Percentiles rank a stretch among this genome's conserved stretches.
phyloP scores from a whole-genome alignment of 2,888 invertebrate genomes.

The Zeuzera pyrina region DNA sequence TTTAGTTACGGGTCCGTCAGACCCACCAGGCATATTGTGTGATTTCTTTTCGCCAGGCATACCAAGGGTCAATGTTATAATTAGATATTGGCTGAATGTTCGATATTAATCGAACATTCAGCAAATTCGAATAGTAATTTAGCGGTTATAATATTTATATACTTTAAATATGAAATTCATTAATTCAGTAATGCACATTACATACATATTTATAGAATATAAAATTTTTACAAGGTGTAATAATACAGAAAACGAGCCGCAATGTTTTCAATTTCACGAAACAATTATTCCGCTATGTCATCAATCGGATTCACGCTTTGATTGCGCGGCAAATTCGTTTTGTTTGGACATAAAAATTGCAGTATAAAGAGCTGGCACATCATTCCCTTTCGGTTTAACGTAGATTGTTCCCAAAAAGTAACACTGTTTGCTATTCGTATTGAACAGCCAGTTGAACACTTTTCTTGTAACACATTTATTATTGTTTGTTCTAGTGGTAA shows the following conservation, averaged over 20 bases:
- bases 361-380: constrained; percentile 73
- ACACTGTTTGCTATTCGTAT: constrained; percentile 71
- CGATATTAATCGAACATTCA: no score
- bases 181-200: no score
- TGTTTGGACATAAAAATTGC: constrained; percentile 73
- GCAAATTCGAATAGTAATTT: no score
- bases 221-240: no score
- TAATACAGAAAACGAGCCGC: constrained; percentile 44
- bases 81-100: no score
- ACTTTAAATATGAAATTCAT: no score
- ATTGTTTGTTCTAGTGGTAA: neutral
- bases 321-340: constrained; percentile 73
- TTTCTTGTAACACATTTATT: constrained; percentile 37
- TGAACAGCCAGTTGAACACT: constrained; percentile 62
- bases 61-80: no score
- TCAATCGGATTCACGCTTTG: constrained; percentile 72
- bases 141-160: no score
- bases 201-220: no score
- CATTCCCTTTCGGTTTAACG: constrained; percentile 72
- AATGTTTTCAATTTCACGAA: constrained; percentile 72
- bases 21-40: no score
- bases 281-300: constrained; percentile 72
- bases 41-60: no score
- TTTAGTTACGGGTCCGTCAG: no score
- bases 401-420: constrained; percentile 71